A percentile compares a stretch with the other conserved stretches of the same genome.
These are phyloP conservation scores for Cnemophilus loriae DNA, from an alignment of 2,113 vertebrate genomes.

Conservation along the genomic window DNA sequence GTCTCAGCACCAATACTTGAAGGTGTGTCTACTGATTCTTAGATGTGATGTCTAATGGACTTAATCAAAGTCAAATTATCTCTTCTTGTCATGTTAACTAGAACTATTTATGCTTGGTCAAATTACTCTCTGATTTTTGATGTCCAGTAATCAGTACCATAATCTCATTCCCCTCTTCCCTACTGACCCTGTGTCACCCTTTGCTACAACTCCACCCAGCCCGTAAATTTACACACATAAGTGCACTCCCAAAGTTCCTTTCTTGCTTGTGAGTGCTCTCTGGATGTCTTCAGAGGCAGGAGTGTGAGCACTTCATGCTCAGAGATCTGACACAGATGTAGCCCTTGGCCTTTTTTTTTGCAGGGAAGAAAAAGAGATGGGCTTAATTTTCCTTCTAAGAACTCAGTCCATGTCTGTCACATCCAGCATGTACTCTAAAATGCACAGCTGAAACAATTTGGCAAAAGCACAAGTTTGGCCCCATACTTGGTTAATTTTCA, in stretches of 20 bases:
- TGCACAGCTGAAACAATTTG: background rate
- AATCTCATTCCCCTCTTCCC: background rate
- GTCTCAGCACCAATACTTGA: background rate
- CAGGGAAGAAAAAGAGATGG: background rate
- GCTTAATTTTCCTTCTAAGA: background rate
- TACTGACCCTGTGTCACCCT: background rate
- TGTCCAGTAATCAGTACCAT: background rate
- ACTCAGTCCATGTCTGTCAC: background rate
- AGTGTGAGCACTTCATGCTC: background rate
- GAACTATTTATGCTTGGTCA: background rate
- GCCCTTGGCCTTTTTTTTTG: background rate
- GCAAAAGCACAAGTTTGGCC: background rate
- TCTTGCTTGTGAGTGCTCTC: background rate
- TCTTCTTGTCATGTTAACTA: background rate
- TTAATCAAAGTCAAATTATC: background rate
- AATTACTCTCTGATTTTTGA: background rate
- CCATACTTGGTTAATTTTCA: slow-evolving; percentile 39
- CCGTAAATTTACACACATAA: background rate
- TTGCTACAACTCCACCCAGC: background rate
- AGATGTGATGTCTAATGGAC: background rate
- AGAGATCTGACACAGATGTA: background rate
- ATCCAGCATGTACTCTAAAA: background rate
- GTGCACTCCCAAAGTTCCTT: background rate
- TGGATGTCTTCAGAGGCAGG: background rate
- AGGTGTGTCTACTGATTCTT: background rate